phyloP scores from a whole-genome alignment of 2,888 invertebrate species.

The Himalopsyche japonica region DNA sequence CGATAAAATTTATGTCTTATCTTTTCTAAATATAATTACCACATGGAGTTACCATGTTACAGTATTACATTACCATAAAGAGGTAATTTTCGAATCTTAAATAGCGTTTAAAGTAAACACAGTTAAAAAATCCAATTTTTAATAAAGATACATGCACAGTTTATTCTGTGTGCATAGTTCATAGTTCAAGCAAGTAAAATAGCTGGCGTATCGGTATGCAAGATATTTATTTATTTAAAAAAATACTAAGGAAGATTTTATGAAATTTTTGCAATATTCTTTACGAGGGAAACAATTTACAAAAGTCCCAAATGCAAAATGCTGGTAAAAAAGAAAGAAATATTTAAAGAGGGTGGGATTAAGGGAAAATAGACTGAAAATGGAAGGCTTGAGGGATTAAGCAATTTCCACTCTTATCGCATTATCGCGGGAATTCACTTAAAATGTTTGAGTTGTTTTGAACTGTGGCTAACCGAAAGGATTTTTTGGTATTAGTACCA shows the following conservation, averaged over 20 bases:
- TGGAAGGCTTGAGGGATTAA: slow-evolving; percentile 11
- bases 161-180: too few relatives aligned
- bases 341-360: background rate
- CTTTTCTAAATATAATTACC: too few relatives aligned
- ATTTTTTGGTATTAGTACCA: slow-evolving; percentile 2
- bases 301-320: slow-evolving; percentile 6
- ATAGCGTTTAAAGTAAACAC: too few relatives aligned
- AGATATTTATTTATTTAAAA: background rate
- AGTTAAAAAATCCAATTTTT: too few relatives aligned
- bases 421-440: slow-evolving; percentile 13
- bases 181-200: too few relatives aligned
- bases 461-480: background rate
- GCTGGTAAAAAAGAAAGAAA: background rate
- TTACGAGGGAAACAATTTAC: slow-evolving; percentile 1
- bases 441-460: slow-evolving; percentile 17
- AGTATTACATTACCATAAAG: too few relatives aligned
- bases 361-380: slow-evolving; percentile 8
- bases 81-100: too few relatives aligned
- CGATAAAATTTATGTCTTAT: too few relatives aligned
- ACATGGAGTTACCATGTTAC: too few relatives aligned
- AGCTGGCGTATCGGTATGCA: too few relatives aligned
- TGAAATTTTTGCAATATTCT: background rate
- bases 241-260: background rate
- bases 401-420: slow-evolving; percentile 16
- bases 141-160: too few relatives aligned